Conservation (phyloP, 2,797 vertebrate species). For the Macropus fuliginosus region DNA sequence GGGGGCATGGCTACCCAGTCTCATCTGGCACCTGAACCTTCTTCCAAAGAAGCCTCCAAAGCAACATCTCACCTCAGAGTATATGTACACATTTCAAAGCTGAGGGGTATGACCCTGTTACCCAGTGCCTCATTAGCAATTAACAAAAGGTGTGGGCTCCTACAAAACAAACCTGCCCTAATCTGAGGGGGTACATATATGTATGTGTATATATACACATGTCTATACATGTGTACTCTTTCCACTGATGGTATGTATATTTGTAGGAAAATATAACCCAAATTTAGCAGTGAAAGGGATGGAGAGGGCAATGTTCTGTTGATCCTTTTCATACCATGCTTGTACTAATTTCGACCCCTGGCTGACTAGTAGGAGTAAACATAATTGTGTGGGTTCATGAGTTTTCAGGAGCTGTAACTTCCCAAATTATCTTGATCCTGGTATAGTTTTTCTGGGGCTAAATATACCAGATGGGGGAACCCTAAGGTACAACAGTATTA, state of each 20-base stretch:
- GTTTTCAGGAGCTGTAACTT: background rate
- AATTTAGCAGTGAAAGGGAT: background rate
- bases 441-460: background rate
- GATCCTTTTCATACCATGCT: background rate
- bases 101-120: too few relatives aligned
- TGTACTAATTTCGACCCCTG: background rate
- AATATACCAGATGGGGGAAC: background rate
- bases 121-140: too few relatives aligned
- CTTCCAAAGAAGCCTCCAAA: too few relatives aligned
- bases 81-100: too few relatives aligned
- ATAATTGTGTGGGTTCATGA: background rate
- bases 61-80: too few relatives aligned
- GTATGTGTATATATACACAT: too few relatives aligned
- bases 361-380: background rate
- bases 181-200: too few relatives aligned
- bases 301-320: background rate
- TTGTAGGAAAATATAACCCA: background rate
- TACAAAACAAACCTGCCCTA: too few relatives aligned
- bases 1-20: too few relatives aligned
- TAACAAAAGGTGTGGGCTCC: too few relatives aligned
- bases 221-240: background rate
- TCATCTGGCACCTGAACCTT: too few relatives aligned
- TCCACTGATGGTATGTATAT: background rate
- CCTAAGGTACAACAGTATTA: too few relatives aligned
- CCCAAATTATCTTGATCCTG: background rate